Percentiles rank a stretch among this genome's conserved stretches.
Evolutionary conservation across 1,140 invertebrate genomes (phyloP).

Genomic region (Platorchestia sp.): DNA sequence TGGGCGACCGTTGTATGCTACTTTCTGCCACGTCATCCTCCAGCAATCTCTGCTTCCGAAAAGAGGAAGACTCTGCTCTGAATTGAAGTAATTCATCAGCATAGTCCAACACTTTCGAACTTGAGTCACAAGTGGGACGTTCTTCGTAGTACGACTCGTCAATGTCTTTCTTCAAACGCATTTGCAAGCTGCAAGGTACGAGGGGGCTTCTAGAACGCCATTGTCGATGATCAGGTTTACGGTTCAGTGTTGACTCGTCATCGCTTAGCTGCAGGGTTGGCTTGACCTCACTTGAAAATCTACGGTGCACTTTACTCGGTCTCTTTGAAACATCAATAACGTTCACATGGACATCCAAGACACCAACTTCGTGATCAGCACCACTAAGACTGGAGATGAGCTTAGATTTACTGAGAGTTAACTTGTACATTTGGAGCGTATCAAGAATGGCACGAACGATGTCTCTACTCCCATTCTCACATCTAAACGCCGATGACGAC

Average conservation of each 20-base stretch:
- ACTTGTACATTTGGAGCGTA: neutral
- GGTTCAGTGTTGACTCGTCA: neutral
- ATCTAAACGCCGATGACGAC: neutral
- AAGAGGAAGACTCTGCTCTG: neutral
- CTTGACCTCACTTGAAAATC: neutral
- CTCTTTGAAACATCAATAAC: neutral
- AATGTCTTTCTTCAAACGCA: neutral
- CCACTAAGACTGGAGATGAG: neutral
- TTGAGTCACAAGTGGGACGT: neutral
- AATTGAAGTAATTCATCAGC: neutral
- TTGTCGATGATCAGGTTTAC: neutral
- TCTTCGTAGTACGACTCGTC: neutral
- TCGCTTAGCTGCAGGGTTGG: neutral
- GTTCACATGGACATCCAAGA: neutral
- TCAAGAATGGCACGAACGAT: neutral
- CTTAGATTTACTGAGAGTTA: constrained; percentile 26
- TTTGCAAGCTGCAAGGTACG: neutral
- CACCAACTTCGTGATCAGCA: neutral
- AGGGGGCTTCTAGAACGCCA: neutral
- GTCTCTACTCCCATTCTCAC: neutral
- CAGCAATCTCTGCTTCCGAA: neutral
- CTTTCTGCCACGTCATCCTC: neutral
- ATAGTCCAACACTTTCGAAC: neutral
- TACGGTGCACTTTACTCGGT: neutral
- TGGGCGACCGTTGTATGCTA: neutral